Evolutionary conservation across 2,797 vertebrate species (phyloP).

Genomic region (Fistularia commersonii): DNA sequence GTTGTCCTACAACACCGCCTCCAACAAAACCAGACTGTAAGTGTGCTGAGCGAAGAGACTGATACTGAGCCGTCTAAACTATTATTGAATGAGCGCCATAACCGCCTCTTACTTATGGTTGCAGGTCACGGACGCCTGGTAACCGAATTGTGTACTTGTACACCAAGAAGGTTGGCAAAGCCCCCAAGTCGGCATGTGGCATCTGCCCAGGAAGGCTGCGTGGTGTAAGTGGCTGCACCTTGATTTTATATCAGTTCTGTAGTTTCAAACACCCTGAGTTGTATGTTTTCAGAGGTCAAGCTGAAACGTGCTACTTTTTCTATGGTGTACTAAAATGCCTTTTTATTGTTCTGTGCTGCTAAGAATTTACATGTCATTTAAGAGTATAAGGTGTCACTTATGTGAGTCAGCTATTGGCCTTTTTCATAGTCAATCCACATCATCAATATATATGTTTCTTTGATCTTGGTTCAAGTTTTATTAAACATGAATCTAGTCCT

Average conservation of each 20-base stretch:
- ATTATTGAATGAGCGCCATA: neutral
- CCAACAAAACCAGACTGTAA: constrained; percentile 98
- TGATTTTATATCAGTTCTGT: neutral
- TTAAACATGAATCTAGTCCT: no score
- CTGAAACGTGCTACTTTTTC: neutral
- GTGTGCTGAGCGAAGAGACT: constrained; percentile 40
- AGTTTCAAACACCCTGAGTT: no score
- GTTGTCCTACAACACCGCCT: constrained; percentile 98
- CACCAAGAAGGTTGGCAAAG: constrained; percentile 97
- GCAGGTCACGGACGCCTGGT: constrained; percentile 94
- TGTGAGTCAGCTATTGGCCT: no score
- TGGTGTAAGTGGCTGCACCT: constrained; percentile 81
- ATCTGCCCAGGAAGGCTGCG: constrained; percentile 95
- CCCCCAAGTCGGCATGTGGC: constrained; percentile 95
- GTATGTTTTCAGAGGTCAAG: neutral
- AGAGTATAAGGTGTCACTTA: no score
- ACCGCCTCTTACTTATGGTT: neutral
- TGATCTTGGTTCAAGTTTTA: no score
- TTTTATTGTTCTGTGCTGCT: no score
- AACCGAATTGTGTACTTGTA: constrained; percentile 98
- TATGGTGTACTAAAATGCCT: no score
- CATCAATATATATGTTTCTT: no score
- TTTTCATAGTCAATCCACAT: no score
- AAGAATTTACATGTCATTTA: no score
- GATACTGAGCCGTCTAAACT: neutral